Evolutionary conservation across 1,140 invertebrate genomes (phyloP).

Genomic region (Anagrus nilaparvatae): DNA sequence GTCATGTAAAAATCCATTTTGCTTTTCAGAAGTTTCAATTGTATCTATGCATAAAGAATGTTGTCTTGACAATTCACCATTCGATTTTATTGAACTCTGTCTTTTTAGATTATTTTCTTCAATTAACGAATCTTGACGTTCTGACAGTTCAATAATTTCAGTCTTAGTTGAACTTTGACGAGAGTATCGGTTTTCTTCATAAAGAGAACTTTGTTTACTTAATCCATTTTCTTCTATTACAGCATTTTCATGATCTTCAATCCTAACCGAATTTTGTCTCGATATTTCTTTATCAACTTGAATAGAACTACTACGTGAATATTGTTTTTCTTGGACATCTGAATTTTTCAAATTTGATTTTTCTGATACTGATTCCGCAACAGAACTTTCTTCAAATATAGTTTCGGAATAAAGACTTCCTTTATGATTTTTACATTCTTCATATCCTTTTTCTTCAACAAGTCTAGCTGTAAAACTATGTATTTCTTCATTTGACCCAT

Average conservation of each 20-base stretch:
- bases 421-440: neutral
- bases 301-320: neutral
- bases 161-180: neutral
- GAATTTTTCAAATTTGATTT: slow-evolving; percentile 18
- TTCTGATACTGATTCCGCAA: slow-evolving; percentile 38
- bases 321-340: slow-evolving; percentile 10
- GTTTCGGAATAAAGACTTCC: slow-evolving; percentile 26
- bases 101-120: neutral
- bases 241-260: neutral
- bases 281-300: neutral
- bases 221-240: neutral
- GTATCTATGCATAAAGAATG: slow-evolving; percentile 12
- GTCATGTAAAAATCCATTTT: slow-evolving; percentile 29
- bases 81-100: slow-evolving; percentile 8
- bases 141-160: neutral
- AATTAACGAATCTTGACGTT: neutral
- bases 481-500: slow-evolving; percentile 20
- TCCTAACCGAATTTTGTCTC: too few relatives aligned
- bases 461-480: slow-evolving; percentile 21
- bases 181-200: slow-evolving; percentile 6
- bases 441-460: slow-evolving; percentile 20
- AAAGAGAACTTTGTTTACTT: neutral
- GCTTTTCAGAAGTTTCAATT: slow-evolving; percentile 23
- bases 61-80: slow-evolving; percentile 12
- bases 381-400: slow-evolving; percentile 44